Conservation (phyloP, 2,797 vertebrate species). For the Cheirogaleus major region DNA sequence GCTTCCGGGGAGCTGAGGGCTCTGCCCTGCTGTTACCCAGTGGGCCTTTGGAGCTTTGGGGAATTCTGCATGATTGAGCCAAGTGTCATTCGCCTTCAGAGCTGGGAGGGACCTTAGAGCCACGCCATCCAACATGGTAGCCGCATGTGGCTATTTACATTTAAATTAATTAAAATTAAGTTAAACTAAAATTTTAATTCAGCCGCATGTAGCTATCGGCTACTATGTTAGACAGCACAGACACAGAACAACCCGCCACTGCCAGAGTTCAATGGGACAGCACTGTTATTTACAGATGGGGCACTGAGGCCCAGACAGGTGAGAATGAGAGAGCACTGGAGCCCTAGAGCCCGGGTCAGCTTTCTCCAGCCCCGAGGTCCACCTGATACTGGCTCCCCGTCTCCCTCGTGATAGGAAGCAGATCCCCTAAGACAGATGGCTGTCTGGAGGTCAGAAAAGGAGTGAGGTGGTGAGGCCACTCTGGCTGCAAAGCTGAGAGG, state of each 20-base stretch:
- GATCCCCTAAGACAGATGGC: not conserved
- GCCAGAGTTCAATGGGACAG: not conserved
- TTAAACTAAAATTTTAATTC: not conserved
- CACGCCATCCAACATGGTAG: rapidly evolving
- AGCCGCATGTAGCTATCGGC: not conserved
- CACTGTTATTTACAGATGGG: too few species aligned
- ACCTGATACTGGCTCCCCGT: not conserved
- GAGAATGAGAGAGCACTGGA: not conserved
- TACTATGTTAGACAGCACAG: too few species aligned
- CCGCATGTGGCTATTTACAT: not conserved
- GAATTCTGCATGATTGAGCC: not conserved
- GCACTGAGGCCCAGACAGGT: not conserved
- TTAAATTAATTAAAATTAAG: not conserved
- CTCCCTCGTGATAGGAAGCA: not conserved
- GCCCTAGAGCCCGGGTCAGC: not conserved
- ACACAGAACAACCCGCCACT: not conserved
- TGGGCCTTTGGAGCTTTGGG: not conserved
- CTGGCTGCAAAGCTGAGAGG: not conserved
- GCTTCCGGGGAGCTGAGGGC: rapidly evolving
- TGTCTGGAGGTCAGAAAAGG: not conserved
- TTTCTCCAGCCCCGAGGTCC: rapidly evolving
- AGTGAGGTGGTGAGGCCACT: too few species aligned
- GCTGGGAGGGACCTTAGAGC: not conserved
- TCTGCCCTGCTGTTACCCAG: not conserved
- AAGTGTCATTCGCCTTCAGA: not conserved